Percentiles rank a stretch among this genome's conserved stretches.
These are phyloP conservation scores for Salvelinus alpinus DNA, from an alignment of 2,113 vertebrate genomes.

Conservation along the genomic window DNA sequence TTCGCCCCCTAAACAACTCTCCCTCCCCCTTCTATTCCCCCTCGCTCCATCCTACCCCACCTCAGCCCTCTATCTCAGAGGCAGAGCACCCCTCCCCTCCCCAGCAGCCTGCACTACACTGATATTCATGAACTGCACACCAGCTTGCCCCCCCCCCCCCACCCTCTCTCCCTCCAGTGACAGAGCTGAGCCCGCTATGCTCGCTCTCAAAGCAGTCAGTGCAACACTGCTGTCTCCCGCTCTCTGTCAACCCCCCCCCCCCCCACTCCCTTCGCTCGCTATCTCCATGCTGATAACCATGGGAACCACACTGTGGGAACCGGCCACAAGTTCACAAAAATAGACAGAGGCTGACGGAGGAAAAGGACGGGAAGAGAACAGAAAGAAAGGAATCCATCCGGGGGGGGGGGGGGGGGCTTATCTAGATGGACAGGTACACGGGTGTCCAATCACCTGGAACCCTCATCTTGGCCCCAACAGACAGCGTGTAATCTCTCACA, in stretches of 20 bases:
- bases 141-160: constrained; percentile 29
- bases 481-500: constrained; percentile 27
- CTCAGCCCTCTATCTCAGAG: constrained; percentile 31
- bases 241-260: constrained; percentile 56
- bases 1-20: constrained; percentile 46
- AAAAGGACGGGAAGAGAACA: constrained; percentile 68
- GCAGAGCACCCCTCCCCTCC: constrained; percentile 26
- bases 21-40: constrained; percentile 24
- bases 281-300: constrained; percentile 80
- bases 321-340: constrained; percentile 76
- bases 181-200: constrained; percentile 63
- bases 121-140: constrained; percentile 66
- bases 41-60: constrained; percentile 48
- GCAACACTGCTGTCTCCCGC: constrained; percentile 68
- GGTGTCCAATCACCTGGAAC: constrained; percentile 57
- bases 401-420: constrained; percentile 63
- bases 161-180: constrained; percentile 55
- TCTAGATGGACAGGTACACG: constrained; percentile 69
- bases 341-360: constrained; percentile 75
- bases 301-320: constrained; percentile 83
- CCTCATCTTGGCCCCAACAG: constrained; percentile 46
- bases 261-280: constrained; percentile 54
- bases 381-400: constrained; percentile 40
- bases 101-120: constrained; percentile 50
- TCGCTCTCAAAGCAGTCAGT: constrained; percentile 67